phyloP scores from a whole-genome alignment of 2,888 invertebrate genomes.

The Leptinotarsa rubiginosa region DNA sequence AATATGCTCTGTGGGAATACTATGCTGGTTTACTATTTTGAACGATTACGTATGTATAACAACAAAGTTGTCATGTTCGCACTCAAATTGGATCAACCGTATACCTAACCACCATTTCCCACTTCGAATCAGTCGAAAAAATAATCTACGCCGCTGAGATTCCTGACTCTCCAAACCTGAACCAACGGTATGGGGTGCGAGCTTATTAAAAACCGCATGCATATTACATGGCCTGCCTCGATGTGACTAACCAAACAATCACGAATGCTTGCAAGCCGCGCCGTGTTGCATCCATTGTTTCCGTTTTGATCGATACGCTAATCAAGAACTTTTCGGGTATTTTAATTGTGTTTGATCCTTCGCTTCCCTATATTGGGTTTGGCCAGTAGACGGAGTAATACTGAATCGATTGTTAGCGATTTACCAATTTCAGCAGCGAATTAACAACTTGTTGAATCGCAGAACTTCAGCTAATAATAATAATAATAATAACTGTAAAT shows the following conservation, averaged over 20 bases:
- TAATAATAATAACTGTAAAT: no score
- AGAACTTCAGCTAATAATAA: neutral
- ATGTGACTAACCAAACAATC: slow-evolving; percentile 53
- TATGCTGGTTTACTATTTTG: no score
- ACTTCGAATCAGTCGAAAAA: neutral
- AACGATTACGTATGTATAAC: no score
- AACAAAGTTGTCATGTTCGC: no score
- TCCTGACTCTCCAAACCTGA: slow-evolving; percentile 15
- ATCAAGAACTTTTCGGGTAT: slow-evolving; percentile 39
- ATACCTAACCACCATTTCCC: neutral
- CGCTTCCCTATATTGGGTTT: slow-evolving; percentile 31
- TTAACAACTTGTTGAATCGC: neutral
- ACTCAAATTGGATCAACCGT: no score
- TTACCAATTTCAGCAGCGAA: neutral
- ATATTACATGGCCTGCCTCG: slow-evolving; percentile 57
- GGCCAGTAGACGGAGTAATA: slow-evolving; percentile 13
- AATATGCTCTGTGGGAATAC: no score
- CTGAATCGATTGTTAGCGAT: slow-evolving; percentile 29
- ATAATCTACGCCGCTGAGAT: slow-evolving; percentile 1
- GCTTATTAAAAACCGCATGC: slow-evolving; percentile 62
- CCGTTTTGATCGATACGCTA: slow-evolving; percentile 44
- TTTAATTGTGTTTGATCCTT: slow-evolving; percentile 42
- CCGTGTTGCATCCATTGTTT: slow-evolving; percentile 39
- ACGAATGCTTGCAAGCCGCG: slow-evolving; percentile 37
- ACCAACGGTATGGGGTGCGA: slow-evolving; percentile 45